A percentile compares a stretch with the other conserved stretches of the same genome.
Conservation (phyloP, 2,113 vertebrate genomes). For the Archilochus colubris region DNA sequence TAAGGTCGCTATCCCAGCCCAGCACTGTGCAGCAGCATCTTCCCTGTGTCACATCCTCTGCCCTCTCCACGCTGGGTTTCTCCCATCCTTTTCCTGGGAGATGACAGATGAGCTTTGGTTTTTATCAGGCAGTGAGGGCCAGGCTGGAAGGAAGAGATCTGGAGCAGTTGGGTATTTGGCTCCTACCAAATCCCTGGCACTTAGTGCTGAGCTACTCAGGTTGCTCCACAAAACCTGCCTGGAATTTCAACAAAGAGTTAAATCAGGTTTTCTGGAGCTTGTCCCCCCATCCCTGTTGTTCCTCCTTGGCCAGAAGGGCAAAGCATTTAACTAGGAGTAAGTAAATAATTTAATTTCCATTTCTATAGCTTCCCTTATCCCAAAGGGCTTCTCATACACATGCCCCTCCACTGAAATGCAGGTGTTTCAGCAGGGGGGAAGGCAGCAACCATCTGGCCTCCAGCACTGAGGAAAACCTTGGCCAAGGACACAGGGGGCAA, state of each 20-base stretch:
- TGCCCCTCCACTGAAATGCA: constrained; percentile 18
- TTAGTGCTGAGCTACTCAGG: fast-evolving
- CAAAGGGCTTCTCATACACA: constrained; percentile 25
- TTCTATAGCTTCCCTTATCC: constrained; percentile 34
- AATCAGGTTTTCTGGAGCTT: not conserved
- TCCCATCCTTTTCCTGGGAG: not conserved
- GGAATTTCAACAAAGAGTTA: not conserved
- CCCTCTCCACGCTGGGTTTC: not conserved
- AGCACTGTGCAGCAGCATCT: not conserved
- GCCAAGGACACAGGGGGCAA: constrained; percentile 20
- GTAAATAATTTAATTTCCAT: constrained; percentile 61
- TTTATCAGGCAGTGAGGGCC: not conserved
- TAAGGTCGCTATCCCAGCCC: not conserved
- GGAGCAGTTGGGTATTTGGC: not conserved
- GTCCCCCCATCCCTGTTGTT: not conserved
- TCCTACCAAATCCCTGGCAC: not conserved
- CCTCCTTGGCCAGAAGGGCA: constrained; percentile 63
- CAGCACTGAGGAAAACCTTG: not conserved
- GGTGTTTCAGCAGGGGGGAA: constrained; percentile 23
- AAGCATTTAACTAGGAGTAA: not conserved
- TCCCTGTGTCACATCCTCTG: not conserved
- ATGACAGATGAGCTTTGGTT: not conserved
- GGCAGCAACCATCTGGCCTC: constrained; percentile 34
- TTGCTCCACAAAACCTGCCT: not conserved
- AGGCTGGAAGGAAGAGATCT: not conserved